These are phyloP conservation scores for Botrylloides violaceus DNA, from an alignment of 23 tunicate species.

Conservation along the genomic window DNA sequence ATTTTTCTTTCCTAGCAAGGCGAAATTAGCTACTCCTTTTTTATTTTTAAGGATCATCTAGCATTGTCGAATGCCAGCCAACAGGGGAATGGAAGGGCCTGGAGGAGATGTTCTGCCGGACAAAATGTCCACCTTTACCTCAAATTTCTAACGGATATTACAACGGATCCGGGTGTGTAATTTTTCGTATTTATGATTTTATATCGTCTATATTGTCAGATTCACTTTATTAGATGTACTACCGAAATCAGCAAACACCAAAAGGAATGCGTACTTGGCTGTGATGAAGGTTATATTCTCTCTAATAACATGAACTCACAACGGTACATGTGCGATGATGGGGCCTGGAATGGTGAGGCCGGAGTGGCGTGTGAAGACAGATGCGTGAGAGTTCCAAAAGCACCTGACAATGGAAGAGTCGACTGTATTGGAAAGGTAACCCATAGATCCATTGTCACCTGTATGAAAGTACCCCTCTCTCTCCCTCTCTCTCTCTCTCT, in stretches of 20 bases:
- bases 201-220: not conserved
- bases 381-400: not conserved
- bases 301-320: not conserved
- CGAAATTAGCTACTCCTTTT: no score
- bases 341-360: constrained; percentile 11
- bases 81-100: constrained; percentile 50
- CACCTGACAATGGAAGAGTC: constrained; percentile 12
- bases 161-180: not conserved
- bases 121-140: constrained; percentile 29
- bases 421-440: constrained; percentile 11
- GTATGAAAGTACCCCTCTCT: not conserved
- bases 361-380: not conserved
- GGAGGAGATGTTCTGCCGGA: constrained; percentile 21
- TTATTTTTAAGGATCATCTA: constrained; percentile 8
- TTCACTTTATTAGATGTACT: constrained; percentile 12
- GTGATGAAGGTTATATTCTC: constrained; percentile 16
- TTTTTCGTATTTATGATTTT: not conserved
- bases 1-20: no score
- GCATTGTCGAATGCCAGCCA: constrained; percentile 38
- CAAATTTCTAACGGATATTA: constrained; percentile 2
- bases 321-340: not conserved
- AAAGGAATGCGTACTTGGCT: not conserved
- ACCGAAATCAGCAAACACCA: not conserved
- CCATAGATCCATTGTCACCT: not conserved
- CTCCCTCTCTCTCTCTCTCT: not conserved